A percentile compares a stretch with the other conserved stretches of the same genome.
Evolutionary conservation across 2,888 invertebrate species (phyloP).

Genomic region (Sarcophaga carnaria): DNA sequence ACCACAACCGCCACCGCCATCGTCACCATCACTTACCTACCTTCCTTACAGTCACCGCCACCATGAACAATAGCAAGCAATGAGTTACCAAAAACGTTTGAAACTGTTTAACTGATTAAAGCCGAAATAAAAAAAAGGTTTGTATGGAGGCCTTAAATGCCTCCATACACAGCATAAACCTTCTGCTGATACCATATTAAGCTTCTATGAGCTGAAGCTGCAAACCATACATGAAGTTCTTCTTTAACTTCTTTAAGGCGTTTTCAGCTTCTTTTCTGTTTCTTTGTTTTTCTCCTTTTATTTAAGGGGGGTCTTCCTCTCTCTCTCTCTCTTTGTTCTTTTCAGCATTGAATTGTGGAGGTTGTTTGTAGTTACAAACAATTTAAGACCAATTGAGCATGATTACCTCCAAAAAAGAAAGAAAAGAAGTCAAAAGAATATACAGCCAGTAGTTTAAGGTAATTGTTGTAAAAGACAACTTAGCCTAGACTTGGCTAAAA

Average conservation of each 20-base stretch:
- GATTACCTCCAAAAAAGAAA: constrained; percentile 59
- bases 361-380: constrained; percentile 70
- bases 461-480: constrained; percentile 41
- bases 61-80: not conserved
- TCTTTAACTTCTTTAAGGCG: constrained; percentile 45
- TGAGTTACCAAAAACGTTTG: not conserved
- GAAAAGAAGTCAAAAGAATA: not conserved
- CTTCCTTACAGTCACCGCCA: not conserved
- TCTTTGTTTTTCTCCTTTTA: constrained; percentile 11
- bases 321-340: not conserved
- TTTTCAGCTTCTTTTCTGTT: constrained; percentile 18
- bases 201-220: not conserved
- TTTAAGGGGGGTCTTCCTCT: not conserved
- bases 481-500: constrained; percentile 49
- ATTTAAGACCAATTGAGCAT: constrained; percentile 69
- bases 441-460: constrained; percentile 11
- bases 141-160: not conserved
- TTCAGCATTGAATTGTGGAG: constrained; percentile 66
- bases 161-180: not conserved
- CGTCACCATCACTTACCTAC: not conserved
- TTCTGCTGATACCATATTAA: not conserved
- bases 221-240: not conserved
- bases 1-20: not conserved
- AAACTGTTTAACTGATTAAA: not conserved
- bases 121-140: not conserved